Percentiles rank a stretch among this genome's conserved stretches.
Conservation (phyloP, 2,113 vertebrate species). For the Caretta caretta region DNA sequence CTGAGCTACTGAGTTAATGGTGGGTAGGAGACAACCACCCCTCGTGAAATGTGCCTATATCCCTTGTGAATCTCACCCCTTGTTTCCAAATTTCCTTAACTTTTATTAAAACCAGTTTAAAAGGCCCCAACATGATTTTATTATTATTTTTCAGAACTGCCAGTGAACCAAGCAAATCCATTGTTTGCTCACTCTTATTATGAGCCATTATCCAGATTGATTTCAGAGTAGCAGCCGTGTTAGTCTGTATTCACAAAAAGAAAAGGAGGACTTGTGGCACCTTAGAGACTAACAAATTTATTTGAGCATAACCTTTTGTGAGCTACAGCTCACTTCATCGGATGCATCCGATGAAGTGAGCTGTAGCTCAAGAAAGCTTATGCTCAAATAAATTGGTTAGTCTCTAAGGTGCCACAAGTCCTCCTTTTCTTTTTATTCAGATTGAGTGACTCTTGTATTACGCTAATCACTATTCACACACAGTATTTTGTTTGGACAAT, state of each 20-base stretch:
- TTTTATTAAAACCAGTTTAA: not conserved
- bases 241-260: too few species aligned
- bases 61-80: not conserved
- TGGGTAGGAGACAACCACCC: not conserved
- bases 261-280: too few species aligned
- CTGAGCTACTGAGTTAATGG: not conserved
- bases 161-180: not conserved
- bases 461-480: not conserved
- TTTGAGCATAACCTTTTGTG: too few species aligned
- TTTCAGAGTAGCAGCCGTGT: too few species aligned
- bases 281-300: too few species aligned
- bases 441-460: not conserved
- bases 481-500: not conserved
- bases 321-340: too few species aligned
- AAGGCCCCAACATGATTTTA: not conserved
- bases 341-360: too few species aligned
- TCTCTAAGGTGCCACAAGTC: too few species aligned
- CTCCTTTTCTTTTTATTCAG: fast-evolving
- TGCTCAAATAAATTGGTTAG: too few species aligned
- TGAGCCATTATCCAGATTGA: fast-evolving
- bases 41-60: not conserved
- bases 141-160: not conserved
- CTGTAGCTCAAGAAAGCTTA: too few species aligned
- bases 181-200: not conserved
- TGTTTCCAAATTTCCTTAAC: not conserved